Evolutionary conservation across 2,888 invertebrate genomes (phyloP), one percentile per base, ranked within the genome.

Genomic region (Pyralis farinalis): DNA sequence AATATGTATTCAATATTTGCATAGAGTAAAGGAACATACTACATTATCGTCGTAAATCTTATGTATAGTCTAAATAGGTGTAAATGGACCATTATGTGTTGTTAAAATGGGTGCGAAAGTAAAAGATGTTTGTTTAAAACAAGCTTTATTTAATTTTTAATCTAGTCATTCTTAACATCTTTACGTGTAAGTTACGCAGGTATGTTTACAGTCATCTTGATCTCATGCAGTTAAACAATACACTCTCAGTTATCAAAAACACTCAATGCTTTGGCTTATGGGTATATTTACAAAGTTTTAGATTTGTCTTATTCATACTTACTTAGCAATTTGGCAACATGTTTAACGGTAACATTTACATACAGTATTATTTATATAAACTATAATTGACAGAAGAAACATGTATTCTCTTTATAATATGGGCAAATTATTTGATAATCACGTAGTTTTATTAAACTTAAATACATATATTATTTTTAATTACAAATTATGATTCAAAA

Each of bases 271-370:
- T 71, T 69, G 59, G 74, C 80, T 84, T 83, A 84, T 45, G 51
- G 53, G 62, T 80, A 85, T 85, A 87, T 86, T 79, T 86, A 87
- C 87, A 87, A 69, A 57, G 71, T 69, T 73, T 72, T 70, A 70
- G 74, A 78, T 25, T 59, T 69, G 62, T 59, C 79, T 84, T 84
- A 78, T 63, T 4, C 2, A 16, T 16, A 16, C 16, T 16, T 16
- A 71, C 48, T 68, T 79, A 81, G 79, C 79, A 69, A 72, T 86
- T 87, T 88, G 86, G 87, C 87, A 88, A 86, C 85, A 70, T 75
- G 67, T 56, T 70, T 76, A 79, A 77, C 73, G 63, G 69, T 78
- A 81, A 76, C 77, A 77, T 81, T 80, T 72, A 79, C 74, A 72
- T 77, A 74, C 58, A 66, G 60, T 54, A 62, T 53, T 69, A 63